Evolutionary conservation across 1,140 invertebrate genomes (phyloP), one percentile per base, ranked within the genome.

Genomic region (Bombyx mandarina): DNA sequence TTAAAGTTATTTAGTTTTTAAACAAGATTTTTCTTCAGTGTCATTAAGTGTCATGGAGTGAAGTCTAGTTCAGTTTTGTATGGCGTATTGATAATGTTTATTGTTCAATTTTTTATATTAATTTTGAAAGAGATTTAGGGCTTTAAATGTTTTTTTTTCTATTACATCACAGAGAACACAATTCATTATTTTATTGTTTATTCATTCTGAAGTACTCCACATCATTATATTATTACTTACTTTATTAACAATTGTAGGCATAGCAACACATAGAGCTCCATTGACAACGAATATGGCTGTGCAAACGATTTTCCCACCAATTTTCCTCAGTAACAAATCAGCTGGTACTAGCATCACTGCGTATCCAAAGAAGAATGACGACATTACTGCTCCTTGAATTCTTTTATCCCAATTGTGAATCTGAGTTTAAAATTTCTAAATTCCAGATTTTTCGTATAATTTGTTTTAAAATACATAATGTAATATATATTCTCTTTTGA

Each of bases 171-270:
- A 18, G 12, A 18, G 12, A 18, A 18, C 12, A 18, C 12, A 18
- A 18, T 18, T 18, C 12, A 18, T 18, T 18, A 18, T 18, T 18
- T 18, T 18, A 18, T 18, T 18, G 12, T 18, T 18, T 18, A 18
- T 18, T 18, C 1, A 18, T 18, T 18, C 12, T 18, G 12, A 18
- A 18, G 12, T 18, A 18, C 12, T 18, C 12, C 12, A 18, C 12
- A 18, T 18, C 12, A 18, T 18, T 18, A 18, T 18, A 18, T 18
- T 18, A 18, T 5, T 35, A 51, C 50, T 26, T 69, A 83, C 82
- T 73, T 73, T 79, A 54, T 83, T 83, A 6, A 81, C 65, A 54
- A 86, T 73, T 22, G 77, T 83, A 1, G 82, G 80, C 75, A 82
- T 79, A 0, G 77, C 70, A 1, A 73, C 66, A 50, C 68, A 62